phyloP scores from a whole-genome alignment of 2,888 invertebrate genomes.

The Troides aeacus region DNA sequence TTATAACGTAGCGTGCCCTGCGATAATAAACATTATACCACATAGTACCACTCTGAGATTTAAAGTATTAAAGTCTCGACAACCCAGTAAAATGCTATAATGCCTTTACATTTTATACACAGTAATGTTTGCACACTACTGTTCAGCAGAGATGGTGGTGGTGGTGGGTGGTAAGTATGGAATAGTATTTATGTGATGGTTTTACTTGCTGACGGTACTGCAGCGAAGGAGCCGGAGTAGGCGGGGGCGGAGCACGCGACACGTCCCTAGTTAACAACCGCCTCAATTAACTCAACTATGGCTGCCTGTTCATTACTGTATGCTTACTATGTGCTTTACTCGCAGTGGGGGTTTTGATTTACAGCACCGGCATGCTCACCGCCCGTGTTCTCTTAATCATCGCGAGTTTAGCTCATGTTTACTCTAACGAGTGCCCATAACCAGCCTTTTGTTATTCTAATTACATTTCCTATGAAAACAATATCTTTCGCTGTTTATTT shows the following conservation, averaged over 20 bases:
- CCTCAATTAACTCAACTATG: conserved; percentile 62
- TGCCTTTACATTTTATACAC: neutral
- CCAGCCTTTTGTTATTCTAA: conserved; percentile 15
- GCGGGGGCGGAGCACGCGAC: conserved; percentile 68
- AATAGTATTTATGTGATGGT: neutral
- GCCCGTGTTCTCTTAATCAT: conserved; percentile 29
- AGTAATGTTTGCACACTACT: neutral
- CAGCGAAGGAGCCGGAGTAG: conserved; percentile 32
- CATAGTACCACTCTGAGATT: too few species aligned
- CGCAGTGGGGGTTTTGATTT: conserved; percentile 25
- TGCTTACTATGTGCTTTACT: conserved; percentile 32
- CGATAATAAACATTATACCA: too few species aligned
- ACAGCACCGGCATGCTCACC: conserved; percentile 4
- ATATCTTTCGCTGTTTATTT: neutral
- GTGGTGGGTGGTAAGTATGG: neutral
- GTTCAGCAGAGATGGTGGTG: too few species aligned
- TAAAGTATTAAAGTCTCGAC: too few species aligned
- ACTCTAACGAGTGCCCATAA: conserved; percentile 18
- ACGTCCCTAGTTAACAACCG: conserved; percentile 66
- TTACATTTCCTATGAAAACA: neutral
- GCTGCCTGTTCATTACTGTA: conserved; percentile 35
- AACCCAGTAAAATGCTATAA: too few species aligned
- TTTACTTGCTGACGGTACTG: conserved; percentile 42
- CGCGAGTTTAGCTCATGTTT: conserved; percentile 13
- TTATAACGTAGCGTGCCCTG: too few species aligned